Base-by-base conservation (phyloP, 2,113 vertebrate species). In the Rhinichthys klamathensis region DNA sequence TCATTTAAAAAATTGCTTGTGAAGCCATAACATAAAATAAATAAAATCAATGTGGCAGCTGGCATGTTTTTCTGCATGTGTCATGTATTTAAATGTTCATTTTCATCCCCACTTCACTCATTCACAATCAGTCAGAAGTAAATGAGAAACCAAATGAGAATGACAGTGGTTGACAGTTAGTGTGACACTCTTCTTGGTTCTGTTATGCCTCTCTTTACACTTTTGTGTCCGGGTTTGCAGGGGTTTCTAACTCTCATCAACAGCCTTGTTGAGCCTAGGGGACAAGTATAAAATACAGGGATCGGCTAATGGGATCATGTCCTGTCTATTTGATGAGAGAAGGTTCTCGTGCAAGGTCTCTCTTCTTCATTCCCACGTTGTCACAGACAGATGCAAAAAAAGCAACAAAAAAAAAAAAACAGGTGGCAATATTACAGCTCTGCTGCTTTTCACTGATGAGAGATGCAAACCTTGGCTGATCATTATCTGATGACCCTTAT, bases 141-240 rank as follows among this genome's bases (percentile, higher is more conserved):
- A 7, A 18, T 11, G n/a, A n/a, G 15, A 46, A 80, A 80, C 38
- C 38, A 65, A 46, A 18, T 18, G 11, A n/a, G 80, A 69, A 11
- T 54, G 80, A 81, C 80, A 69, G 41, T 12, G 18, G 27, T 27
- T 81, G 79, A 81, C 44, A 51, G 61, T 30, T 7, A 69, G 2
- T 30, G 60, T 81, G 61, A 81, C 60, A 13, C 60, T 67, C 7
- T 10, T 69, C 15, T 30, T n/a, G 54, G 18, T 58, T 58, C 41
- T 82, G 82, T 78, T 65, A 85, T 44, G 74, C 84, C 85, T 91
- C 86, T 85, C 82, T 88, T 74, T 85, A 61, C n/a, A 21, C 25
- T 54, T 82, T 72, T 84, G 30, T 25, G 21, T 58, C 44, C 3
- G 32, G 60, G 69, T 49, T 63, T 16, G 0, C 3, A 9, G 44